Evolutionary conservation across 2,797 vertebrate species (phyloP), one percentile per base, ranked within the genome.

Genomic region (Zenarchopterus dispar): DNA sequence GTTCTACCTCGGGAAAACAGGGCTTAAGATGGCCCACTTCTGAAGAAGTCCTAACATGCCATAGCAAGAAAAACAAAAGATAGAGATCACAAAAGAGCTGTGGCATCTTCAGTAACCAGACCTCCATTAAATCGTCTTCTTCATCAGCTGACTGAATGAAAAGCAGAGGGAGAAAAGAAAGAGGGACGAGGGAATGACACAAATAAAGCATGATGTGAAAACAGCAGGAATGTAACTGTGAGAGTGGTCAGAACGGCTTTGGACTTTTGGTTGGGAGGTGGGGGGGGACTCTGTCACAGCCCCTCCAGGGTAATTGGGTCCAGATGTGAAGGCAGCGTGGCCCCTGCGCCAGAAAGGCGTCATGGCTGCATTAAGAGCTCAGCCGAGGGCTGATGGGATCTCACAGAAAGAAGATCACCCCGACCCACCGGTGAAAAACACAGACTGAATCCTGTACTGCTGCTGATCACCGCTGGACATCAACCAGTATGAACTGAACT

Each of bases 231-330:
- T 89, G 82, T 62, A 63, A 64, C 71, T 47, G 56, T 86, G 59
- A 84, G 83, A 84, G 66, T 66, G 73, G 56, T 78, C 58, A 22
- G 55, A 81, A 72, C 73, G 59, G 78, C 42, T 48, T 74, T 76
- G 82, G 86, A 85, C 80, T 48, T 21, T 59, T 50, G 70, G 5
- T 24, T 24, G 16, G 68, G 57, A 54, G 89, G 81, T 50, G 49
- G 21, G 70, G 61, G 82, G 88, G 91, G 90, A 86, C 88, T 95
- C 91, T 96, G 93, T 95, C 95, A 93, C 93, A 93, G 93, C 93
- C 94, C 94, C 94, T 94, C 85, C 93, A 92, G 87, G 79, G 87
- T 97, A 96, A 97, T 95, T 92, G 86, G 89, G 94, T 97, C 94
- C 96, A 98, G 94, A 97, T 97, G 96, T 94, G 89, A 76, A 39